Conservation (phyloP, 2,797 vertebrate species). For the Acrocephalus scirpaceus region DNA sequence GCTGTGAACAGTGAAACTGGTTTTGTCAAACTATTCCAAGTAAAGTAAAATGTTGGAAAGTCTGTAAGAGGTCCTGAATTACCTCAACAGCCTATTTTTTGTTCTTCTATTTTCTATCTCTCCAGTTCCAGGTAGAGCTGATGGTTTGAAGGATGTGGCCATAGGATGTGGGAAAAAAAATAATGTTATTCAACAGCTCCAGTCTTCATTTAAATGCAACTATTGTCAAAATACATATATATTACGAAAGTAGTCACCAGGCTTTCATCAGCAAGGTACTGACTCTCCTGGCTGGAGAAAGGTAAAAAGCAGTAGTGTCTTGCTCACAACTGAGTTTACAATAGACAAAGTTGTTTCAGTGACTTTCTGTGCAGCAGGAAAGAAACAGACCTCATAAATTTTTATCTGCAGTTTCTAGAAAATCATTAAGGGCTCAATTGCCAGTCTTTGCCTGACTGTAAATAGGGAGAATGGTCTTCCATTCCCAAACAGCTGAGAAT, state of each 20-base stretch:
- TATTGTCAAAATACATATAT: not conserved
- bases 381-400: not conserved
- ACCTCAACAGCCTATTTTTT: not conserved
- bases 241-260: not conserved
- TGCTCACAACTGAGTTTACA: not conserved
- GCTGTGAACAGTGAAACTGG: not conserved
- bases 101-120: not conserved
- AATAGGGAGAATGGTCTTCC: not conserved
- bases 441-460: not conserved
- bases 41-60: not conserved
- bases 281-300: not conserved
- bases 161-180: not conserved
- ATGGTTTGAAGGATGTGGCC: not conserved
- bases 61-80: not conserved
- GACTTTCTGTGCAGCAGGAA: not conserved
- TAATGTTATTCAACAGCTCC: not conserved
- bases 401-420: not conserved
- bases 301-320: not conserved
- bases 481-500: not conserved
- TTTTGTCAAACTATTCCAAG: not conserved
- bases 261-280: not conserved
- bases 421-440: not conserved
- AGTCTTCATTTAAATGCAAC: not conserved
- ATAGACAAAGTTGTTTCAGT: not conserved
- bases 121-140: not conserved